Percentiles rank a stretch among this genome's conserved stretches.
phyloP scores from a whole-genome alignment of 2,888 invertebrate species.

The Troides aeacus region DNA sequence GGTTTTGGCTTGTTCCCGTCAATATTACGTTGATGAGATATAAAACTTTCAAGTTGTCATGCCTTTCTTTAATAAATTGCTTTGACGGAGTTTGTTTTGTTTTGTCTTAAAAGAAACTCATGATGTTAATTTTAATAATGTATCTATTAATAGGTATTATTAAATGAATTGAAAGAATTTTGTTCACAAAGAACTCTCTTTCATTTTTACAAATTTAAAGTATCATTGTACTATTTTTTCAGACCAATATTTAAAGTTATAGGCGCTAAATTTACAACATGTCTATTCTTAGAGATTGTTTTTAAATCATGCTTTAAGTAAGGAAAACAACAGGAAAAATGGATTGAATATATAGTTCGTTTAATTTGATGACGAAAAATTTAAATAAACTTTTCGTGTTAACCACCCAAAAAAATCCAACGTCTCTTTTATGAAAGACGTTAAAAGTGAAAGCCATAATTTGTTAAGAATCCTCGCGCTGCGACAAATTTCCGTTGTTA shows the following conservation, averaged over 20 bases:
- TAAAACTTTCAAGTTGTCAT: background rate
- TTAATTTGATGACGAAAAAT: background rate
- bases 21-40: background rate
- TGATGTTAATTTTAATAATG: no score
- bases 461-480: background rate
- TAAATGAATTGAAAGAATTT: no score
- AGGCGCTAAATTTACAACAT: background rate
- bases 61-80: background rate
- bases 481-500: conserved; percentile 18
- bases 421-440: background rate
- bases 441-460: conserved; percentile 12
- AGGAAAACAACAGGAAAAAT: no score
- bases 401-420: no score
- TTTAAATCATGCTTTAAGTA: no score
- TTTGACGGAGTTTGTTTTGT: background rate
- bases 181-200: no score
- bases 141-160: no score
- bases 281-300: no score
- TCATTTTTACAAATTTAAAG: no score
- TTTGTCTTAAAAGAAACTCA: background rate
- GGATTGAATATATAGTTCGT: background rate
- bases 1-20: background rate
- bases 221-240: background rate
- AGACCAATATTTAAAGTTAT: no score
- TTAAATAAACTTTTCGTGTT: background rate